These are phyloP conservation scores for Hyles lineata DNA, from an alignment of 2,888 invertebrate genomes.

Conservation along the genomic window DNA sequence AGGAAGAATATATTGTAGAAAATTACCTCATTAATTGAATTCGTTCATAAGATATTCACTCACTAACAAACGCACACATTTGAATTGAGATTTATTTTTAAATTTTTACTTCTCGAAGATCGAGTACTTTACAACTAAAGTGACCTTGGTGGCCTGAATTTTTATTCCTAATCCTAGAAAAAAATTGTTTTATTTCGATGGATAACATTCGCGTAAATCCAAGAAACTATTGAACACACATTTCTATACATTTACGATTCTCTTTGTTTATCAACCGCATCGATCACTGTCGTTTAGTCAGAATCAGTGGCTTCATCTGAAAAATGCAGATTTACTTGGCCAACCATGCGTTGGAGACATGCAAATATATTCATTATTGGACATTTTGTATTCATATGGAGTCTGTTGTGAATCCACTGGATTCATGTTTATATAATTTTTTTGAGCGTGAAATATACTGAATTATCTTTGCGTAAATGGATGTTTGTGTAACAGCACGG, in stretches of 20 bases:
- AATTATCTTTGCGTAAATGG: not conserved
- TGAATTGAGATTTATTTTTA: no score
- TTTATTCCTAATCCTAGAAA: no score
- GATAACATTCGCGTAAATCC: no score
- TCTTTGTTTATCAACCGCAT: not conserved
- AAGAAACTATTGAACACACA: no score
- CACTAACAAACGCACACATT: no score
- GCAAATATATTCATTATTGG: conserved; percentile 17
- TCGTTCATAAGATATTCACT: no score
- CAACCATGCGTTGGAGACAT: not conserved
- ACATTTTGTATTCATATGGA: not conserved
- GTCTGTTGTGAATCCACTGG: conserved; percentile 4
- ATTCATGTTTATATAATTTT: conserved; percentile 9
- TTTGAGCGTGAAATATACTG: not conserved
- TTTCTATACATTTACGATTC: not conserved
- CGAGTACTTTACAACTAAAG: no score
- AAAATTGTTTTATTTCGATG: no score
- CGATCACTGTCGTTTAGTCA: not conserved
- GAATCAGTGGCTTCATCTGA: not conserved
- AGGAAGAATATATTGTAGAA: no score
- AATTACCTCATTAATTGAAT: no score
- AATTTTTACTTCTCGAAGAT: no score
- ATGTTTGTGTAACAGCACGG: not conserved
- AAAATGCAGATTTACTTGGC: not conserved
- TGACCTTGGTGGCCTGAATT: no score